Percentiles rank a stretch among this genome's conserved stretches.
Evolutionary conservation across 2,113 vertebrate species (phyloP).

Genomic region (Strix uralensis): DNA sequence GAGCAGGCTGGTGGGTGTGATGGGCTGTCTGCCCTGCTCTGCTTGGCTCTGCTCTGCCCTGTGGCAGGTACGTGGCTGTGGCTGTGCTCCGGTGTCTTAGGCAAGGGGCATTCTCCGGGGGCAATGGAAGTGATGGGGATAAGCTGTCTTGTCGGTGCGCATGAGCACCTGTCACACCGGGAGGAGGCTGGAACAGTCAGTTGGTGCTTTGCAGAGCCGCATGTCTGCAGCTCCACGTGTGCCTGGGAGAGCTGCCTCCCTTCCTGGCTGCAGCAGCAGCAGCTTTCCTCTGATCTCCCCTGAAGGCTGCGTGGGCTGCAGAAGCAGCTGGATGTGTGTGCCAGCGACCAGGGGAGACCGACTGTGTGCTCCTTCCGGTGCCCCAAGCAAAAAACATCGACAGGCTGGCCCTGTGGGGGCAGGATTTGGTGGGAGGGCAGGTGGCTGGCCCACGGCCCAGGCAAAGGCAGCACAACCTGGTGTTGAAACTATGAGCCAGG

Average conservation of each 20-base stretch:
- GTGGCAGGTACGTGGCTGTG: neutral
- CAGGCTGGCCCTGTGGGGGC: neutral
- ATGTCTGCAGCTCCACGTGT: neutral
- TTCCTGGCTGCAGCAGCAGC: neutral
- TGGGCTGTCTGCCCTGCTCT: neutral
- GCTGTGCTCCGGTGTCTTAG: neutral
- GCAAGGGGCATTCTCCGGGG: neutral
- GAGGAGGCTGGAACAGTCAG: neutral
- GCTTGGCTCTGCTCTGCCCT: neutral
- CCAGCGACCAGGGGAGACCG: accelerated
- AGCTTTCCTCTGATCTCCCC: neutral
- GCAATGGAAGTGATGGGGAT: neutral
- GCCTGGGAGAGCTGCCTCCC: neutral
- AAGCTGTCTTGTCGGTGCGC: neutral
- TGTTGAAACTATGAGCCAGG: neutral
- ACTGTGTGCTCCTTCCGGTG: neutral
- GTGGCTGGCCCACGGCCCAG: neutral
- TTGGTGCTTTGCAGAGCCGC: neutral
- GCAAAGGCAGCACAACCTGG: neutral
- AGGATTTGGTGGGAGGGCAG: neutral
- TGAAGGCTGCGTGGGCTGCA: neutral
- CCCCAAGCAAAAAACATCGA: accelerated
- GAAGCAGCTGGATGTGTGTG: neutral
- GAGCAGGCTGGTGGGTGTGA: neutral
- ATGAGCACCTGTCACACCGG: accelerated